Base-by-base conservation (phyloP, 2,888 invertebrate genomes). In the Dermolepida albohirtum region DNA sequence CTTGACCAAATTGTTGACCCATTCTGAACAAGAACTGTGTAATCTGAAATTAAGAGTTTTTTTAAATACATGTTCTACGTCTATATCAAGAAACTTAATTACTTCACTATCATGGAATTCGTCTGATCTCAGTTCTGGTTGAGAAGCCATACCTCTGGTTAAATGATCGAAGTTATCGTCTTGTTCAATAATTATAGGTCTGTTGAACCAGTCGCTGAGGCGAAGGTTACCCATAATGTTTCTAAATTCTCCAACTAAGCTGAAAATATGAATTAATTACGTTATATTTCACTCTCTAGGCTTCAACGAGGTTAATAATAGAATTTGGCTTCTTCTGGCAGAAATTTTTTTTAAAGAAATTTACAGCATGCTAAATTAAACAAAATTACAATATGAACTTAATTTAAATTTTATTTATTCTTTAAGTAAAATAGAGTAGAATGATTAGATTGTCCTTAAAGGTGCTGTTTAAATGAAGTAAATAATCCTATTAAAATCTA, bases 101-200 rank as follows among this genome's bases (percentile, higher is more conserved):
- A 93, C 92, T 85, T 94, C 93, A 67, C 85, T 86, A 74, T 92
- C 91, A 83, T 92, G 92, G 82, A 86, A 93, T 72, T 89, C 90
- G 81, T 96, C 95, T 69, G 92, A 89, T 73, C 87, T 87, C 77
- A 91, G 89, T 81, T 93, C 89, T 0, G 91, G 90, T 78, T 96
- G 95, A 11, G 89, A 89, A 2, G 90, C 85, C 77, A 95, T 85
- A 6, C 94, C 94, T 82, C 94, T 85, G 0, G 90, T 86, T 64
- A 95, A 85, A 70, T 90, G 89, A 79, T 93, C 92, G 76, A 93
- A 90, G 59, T 89, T 87, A 71, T 88, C 84, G 17, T 85, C 86
- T 54, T 89, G 83, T 78, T 92, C 92, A 27, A 92, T 80, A 16
- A 92, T 79, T 0, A 86, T 83, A 0, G 92, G 92, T 52, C 89